Evolutionary conservation across 1,140 invertebrate species (phyloP).

Genomic region (Subanguina moxae): DNA sequence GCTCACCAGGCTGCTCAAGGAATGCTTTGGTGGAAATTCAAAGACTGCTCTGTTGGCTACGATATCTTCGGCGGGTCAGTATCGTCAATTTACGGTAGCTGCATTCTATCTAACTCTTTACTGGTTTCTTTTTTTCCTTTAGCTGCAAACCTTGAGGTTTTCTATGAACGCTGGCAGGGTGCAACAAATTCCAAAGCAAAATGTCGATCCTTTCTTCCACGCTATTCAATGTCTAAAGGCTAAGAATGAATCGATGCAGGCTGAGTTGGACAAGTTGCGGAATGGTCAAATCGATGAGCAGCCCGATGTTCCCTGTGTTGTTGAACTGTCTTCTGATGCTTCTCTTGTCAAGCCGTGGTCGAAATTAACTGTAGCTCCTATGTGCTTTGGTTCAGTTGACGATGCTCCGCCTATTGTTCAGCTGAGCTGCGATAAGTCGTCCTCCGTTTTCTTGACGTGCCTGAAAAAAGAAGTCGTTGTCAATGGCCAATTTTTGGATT

Average conservation of each 20-base stretch:
- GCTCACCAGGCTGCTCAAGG: constrained; percentile 22
- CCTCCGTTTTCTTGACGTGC: neutral
- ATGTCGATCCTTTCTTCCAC: constrained; percentile 9
- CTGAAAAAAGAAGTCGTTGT: neutral
- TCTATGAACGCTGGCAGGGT: neutral
- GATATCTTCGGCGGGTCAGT: constrained; percentile 1
- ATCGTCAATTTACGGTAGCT: neutral
- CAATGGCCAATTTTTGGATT: neutral
- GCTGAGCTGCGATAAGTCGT: neutral
- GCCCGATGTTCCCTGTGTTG: neutral
- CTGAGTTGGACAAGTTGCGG: constrained; percentile 5
- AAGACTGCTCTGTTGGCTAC: constrained; percentile 20
- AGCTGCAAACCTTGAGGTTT: constrained; percentile 9
- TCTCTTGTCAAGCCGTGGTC: neutral
- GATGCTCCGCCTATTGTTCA: neutral
- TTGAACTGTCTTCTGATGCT: neutral
- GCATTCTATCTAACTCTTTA: neutral
- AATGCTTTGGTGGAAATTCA: constrained; percentile 22
- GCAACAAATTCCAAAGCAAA: neutral
- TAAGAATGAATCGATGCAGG: constrained; percentile 3
- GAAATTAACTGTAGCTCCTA: neutral
- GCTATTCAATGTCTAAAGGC: constrained; percentile 5
- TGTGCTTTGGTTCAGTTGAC: neutral
- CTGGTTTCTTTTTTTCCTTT: neutral
- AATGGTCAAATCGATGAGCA: neutral